Evolutionary conservation across 1,140 invertebrate species (phyloP).

Genomic region (Ceratoteleas bidentatus): DNA sequence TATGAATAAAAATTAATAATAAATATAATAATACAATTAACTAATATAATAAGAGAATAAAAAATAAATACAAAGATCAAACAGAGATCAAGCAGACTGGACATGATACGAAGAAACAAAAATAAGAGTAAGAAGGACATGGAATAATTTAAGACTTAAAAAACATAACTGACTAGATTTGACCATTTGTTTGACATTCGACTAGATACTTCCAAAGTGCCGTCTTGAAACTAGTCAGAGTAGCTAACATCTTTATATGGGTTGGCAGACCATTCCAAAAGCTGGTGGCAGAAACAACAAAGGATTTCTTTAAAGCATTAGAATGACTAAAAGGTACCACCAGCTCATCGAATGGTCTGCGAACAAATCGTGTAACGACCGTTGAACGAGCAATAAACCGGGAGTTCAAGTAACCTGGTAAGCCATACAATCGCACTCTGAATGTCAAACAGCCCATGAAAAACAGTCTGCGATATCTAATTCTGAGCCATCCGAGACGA

Average conservation of each 20-base stretch:
- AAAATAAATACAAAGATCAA: no score
- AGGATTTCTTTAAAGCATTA: not conserved
- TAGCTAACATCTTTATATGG: not conserved
- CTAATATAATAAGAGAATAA: no score
- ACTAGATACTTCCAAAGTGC: no score
- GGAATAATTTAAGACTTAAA: no score
- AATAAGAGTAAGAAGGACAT: no score
- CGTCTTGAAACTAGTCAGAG: not conserved
- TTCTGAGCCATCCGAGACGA: not conserved
- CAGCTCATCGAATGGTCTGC: not conserved
- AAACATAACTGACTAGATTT: no score
- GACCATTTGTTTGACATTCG: no score
- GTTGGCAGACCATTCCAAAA: not conserved
- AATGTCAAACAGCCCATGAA: not conserved
- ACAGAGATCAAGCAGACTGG: no score
- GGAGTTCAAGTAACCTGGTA: not conserved
- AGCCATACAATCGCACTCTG: not conserved
- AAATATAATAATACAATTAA: no score
- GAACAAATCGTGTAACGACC: no score
- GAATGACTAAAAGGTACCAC: slow-evolving; percentile 3
- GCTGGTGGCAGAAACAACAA: not conserved
- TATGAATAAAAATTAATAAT: no score
- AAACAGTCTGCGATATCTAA: not conserved
- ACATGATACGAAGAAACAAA: no score
- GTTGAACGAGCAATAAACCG: not conserved